Evolutionary conservation across 2,113 vertebrate genomes (phyloP).

Genomic region (Castor canadensis): DNA sequence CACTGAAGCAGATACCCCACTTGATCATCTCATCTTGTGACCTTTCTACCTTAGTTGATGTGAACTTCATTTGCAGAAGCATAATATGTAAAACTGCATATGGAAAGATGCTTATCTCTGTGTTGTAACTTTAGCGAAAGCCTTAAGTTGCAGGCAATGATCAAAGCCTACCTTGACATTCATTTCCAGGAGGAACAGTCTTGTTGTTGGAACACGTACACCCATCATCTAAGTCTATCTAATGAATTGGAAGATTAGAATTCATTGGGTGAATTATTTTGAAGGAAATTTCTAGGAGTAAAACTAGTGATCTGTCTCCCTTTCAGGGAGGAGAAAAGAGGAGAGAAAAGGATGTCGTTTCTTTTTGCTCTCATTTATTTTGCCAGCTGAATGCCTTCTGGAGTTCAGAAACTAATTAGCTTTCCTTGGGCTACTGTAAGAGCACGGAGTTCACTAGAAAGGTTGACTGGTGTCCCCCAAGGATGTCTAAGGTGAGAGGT

Average conservation of each 20-base stretch:
- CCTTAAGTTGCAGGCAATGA: neutral
- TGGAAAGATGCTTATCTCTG: neutral
- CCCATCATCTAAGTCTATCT: neutral
- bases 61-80: neutral
- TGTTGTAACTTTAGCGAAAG: neutral
- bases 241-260: neutral
- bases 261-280: constrained; percentile 7
- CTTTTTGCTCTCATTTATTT: neutral
- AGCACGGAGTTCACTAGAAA: constrained; percentile 12
- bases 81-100: neutral
- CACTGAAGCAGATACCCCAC: neutral
- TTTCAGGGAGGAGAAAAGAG: neutral
- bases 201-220: neutral
- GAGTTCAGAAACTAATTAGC: neutral
- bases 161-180: neutral
- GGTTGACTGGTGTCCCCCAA: neutral
- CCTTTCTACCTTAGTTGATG: neutral
- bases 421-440: neutral
- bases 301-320: neutral
- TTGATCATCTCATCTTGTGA: neutral
- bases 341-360: neutral
- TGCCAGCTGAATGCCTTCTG: neutral
- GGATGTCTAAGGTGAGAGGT: neutral
- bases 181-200: neutral
- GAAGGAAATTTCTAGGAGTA: neutral